Evolutionary conservation across 92 coral and sea anemone genomes (phyloP).

Genomic region (Desmophyllum pertusum): DNA sequence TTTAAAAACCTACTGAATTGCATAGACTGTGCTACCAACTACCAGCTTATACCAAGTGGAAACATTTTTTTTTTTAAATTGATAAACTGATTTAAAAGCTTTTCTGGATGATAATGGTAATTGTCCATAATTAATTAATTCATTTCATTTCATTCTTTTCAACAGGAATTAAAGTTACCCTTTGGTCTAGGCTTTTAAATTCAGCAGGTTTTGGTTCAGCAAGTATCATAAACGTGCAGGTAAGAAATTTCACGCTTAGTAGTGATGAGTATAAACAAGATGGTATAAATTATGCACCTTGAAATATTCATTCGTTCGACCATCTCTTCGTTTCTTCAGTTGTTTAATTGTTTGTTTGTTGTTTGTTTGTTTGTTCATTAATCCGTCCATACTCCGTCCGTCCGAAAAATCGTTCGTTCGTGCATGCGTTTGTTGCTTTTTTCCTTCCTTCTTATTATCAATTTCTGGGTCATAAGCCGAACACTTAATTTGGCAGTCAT

Average conservation of each 20-base stretch:
- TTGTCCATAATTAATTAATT: background rate
- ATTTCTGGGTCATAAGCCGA: too few relatives aligned
- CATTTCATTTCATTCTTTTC: background rate
- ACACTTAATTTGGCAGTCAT: too few relatives aligned
- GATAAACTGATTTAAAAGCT: background rate
- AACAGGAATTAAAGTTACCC: conserved; percentile 14
- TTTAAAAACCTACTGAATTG: too few relatives aligned
- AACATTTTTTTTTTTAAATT: background rate
- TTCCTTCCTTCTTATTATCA: too few relatives aligned
- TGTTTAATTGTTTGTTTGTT: background rate
- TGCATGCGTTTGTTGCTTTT: too few relatives aligned
- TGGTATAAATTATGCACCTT: background rate
- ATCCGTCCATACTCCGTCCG: too few relatives aligned
- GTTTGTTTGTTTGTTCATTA: too few relatives aligned
- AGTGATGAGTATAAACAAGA: background rate
- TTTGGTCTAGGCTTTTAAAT: conserved; percentile 26
- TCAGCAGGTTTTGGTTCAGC: conserved; percentile 28
- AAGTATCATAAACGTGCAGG: conserved; percentile 23
- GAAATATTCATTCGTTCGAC: background rate
- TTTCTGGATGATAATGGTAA: background rate
- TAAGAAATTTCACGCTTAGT: background rate
- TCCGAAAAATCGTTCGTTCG: too few relatives aligned
- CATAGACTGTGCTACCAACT: too few relatives aligned
- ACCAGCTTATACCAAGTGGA: background rate
- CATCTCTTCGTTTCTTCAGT: background rate